Conservation (phyloP, 1,140 invertebrate species). For the Sinella curviseta region DNA sequence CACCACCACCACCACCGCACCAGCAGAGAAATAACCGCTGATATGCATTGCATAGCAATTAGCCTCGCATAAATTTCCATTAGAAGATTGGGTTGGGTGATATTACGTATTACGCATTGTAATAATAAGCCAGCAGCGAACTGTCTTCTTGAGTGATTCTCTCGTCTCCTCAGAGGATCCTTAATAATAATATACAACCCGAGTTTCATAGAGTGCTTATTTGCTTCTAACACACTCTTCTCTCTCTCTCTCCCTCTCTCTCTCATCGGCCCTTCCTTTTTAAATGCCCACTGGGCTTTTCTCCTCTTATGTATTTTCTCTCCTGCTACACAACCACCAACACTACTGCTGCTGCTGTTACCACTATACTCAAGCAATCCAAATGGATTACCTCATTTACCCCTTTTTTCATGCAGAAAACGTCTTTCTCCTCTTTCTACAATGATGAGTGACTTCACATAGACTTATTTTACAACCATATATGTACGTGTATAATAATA, state of each 20-base stretch:
- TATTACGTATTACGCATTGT: conserved; percentile 35
- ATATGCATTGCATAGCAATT: conserved; percentile 46
- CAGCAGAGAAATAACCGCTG: conserved; percentile 34
- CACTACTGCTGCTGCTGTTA: background rate
- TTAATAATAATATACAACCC: background rate
- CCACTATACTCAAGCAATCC: too few species aligned
- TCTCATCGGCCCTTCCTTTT: background rate
- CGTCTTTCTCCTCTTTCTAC: conserved; percentile 1
- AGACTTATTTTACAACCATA: too few species aligned
- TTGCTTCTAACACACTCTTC: background rate
- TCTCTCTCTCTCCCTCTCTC: background rate
- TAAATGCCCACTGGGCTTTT: conserved; percentile 15
- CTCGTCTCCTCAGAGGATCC: background rate
- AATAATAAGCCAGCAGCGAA: conserved; percentile 24
- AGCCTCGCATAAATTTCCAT: conserved; percentile 48
- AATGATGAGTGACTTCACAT: too few species aligned
- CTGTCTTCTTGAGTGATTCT: conserved; percentile 24
- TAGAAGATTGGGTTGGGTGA: conserved; percentile 44
- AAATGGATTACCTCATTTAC: background rate
- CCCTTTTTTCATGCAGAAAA: background rate
- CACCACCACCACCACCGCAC: conserved; percentile 30
- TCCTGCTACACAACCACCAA: background rate
- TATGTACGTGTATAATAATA: too few species aligned
- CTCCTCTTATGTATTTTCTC: background rate
- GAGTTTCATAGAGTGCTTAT: background rate